Evolutionary conservation across 1,140 invertebrate species (phyloP), one percentile per base, ranked within the genome.

Genomic region (Macrosteles quadrilineatus): DNA sequence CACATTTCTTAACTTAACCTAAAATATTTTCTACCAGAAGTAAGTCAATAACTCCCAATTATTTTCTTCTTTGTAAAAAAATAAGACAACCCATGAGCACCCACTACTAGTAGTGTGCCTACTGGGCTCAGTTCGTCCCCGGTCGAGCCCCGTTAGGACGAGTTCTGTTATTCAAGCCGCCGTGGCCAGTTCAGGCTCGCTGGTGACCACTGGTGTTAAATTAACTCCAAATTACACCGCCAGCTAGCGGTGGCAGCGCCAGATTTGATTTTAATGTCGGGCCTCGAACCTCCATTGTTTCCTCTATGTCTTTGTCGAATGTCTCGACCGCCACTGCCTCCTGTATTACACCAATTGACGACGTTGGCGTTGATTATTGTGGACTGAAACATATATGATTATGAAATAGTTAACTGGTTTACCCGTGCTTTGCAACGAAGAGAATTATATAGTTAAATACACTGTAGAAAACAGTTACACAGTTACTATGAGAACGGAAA

Each of bases 261-360:
- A 50, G 47, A 50, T 50, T 50, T 50, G 47, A 50, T 50, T 50
- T 50, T 50, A 50, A 50, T 50, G 47, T 19, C 47, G 14, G 47
- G 47, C 3, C 21, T 19, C 47, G 14, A 21, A 4, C 14, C 6
- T 3, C 21, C 4, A 17, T 19, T 19, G 47, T 21, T 21, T 19
- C 47, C 14, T 17, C 47, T 19, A 50, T 17, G 47, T 17, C 47
- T 50, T 21, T 50, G 47, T 17, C n/a, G 3, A 19, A 4, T 3
- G 14, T 19, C 47, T 50, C 47, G 14, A 9, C 47, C 14, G 47
- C 47, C 14, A 3, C 47, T 21, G 47, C 14, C 47, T 4, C 47
- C 2, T 17, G 14, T 17, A 17, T 40, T 17, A 40, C 6, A 40
- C 17, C 6, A 9, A 40, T 9, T 40, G 17, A 17, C 36, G 36